A percentile compares a stretch with the other conserved stretches of the same genome.
phyloP scores from a whole-genome alignment of 2,888 invertebrate genomes.

The Elegia similella region DNA sequence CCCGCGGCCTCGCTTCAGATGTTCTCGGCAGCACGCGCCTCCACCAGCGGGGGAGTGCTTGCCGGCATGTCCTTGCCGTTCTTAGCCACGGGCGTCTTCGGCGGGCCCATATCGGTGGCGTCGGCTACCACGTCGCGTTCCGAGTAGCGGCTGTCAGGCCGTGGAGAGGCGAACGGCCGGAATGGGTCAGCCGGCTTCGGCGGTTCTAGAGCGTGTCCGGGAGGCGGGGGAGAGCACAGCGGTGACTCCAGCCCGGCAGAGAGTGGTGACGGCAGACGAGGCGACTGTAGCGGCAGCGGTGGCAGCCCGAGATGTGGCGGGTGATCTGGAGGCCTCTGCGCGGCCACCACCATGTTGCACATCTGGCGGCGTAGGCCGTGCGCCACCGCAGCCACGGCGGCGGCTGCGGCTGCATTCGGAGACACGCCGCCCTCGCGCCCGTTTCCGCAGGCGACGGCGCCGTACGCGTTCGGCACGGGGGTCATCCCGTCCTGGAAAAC shows the following conservation, averaged over 20 bases:
- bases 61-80: conserved; percentile 75
- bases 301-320: conserved; percentile 75
- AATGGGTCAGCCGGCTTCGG: conserved; percentile 73
- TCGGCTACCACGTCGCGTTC: conserved; percentile 81
- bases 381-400: conserved; percentile 92
- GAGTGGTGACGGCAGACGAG: conserved; percentile 77
- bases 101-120: conserved; percentile 69
- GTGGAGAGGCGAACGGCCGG: conserved; percentile 82
- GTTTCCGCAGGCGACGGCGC: conserved; percentile 79
- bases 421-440: conserved; percentile 79
- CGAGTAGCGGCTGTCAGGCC: conserved; percentile 83
- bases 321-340: conserved; percentile 67
- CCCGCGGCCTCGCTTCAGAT: conserved; percentile 79
- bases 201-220: conserved; percentile 85
- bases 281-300: conserved; percentile 64
- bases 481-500: conserved; percentile 84
- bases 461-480: conserved; percentile 77
- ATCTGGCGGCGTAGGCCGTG: conserved; percentile 93
- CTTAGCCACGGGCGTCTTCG: conserved; percentile 60
- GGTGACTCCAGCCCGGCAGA: conserved; percentile 83
- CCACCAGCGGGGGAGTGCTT: conserved; percentile 79
- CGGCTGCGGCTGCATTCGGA: conserved; percentile 87
- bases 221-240: conserved; percentile 83
- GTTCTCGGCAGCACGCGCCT: conserved; percentile 82
- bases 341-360: conserved; percentile 89